Base-by-base conservation (phyloP, 2,797 vertebrate species). In the Crypturellus tataupa region DNA sequence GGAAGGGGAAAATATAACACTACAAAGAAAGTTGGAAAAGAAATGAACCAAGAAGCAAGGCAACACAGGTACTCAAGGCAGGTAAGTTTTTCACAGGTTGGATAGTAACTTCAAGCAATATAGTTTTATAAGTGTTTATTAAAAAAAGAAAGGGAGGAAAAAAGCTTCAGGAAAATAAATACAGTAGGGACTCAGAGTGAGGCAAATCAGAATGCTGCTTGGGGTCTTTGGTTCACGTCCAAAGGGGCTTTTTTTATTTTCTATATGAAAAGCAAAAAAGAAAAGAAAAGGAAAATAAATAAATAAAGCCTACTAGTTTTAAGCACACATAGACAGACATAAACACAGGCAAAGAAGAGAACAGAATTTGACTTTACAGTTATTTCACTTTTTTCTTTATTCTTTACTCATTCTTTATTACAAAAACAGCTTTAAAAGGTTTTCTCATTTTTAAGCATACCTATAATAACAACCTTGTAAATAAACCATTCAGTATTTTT, bases 161-260 rank as follows among this genome's bases (percentile, higher is more conserved):
- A 96, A 94, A 92, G 92, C 85, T 97, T 95, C 90, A 95, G 94
- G 96, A 97, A 98, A 98, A 91, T 87, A 95, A 96, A 95, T 95
- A 89, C 96, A 96, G 79, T 27, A 80, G 97, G 95, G 97, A 97
- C 88, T 88, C 42, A 29, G 93, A 96, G 85, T 90, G 63, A 97
- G 93, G 96, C 87, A 97, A 97, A 96, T 94, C 68, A 97, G 92
- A 97, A 95, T 87, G 87, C 73, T 96, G 93, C 81, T 97, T 97
- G 76, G 85, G 73, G 94, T 95, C 86, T 94, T 95, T 95, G 80
- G 77, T 97, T 95, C 90, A 96, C 97, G 95, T 93, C 94, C 79
- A 95, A 95, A 94, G 79, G 58, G 76, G 29, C 53, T 96, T 87
- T 92, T 95, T 94, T 96, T 90, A 81, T 93, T 81, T 82, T 91